Percentiles rank a stretch among this genome's conserved stretches.
phyloP scores from a whole-genome alignment of 92 coral and sea anemone genomes.

The Heteractis magnifica region DNA sequence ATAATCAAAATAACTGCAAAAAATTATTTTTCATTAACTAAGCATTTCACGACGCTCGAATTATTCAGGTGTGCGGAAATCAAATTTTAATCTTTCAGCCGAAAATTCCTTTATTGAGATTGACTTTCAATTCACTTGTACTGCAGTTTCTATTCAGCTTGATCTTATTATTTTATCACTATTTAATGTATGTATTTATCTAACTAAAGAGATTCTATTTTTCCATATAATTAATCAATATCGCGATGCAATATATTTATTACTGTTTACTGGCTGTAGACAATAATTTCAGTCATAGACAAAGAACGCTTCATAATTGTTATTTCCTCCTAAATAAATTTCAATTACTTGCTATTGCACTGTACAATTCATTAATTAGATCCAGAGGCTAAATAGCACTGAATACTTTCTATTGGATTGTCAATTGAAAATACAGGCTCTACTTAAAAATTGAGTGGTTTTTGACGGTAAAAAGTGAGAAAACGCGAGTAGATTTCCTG shows the following conservation, averaged over 20 bases:
- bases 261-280: conserved; percentile 24
- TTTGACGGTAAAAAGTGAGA: background rate
- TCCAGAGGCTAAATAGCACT: no score
- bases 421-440: background rate
- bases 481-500: no score
- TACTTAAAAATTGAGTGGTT: background rate
- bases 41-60: no score
- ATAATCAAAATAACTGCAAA: background rate
- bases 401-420: background rate
- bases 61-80: no score
- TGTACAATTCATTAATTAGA: background rate
- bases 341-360: background rate
- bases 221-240: conserved; percentile 64
- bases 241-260: conserved; percentile 22
- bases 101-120: background rate
- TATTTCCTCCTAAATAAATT: background rate
- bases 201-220: conserved; percentile 79
- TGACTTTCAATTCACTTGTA: background rate
- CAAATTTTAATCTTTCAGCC: background rate
- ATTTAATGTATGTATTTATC: conserved; percentile 44
- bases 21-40: background rate
- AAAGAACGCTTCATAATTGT: background rate
- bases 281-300: background rate
- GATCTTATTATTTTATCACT: background rate
- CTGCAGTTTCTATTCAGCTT: background rate